These are phyloP conservation scores for Seriola quinqueradiata DNA, from an alignment of 2,113 vertebrate species.

Conservation along the genomic window DNA sequence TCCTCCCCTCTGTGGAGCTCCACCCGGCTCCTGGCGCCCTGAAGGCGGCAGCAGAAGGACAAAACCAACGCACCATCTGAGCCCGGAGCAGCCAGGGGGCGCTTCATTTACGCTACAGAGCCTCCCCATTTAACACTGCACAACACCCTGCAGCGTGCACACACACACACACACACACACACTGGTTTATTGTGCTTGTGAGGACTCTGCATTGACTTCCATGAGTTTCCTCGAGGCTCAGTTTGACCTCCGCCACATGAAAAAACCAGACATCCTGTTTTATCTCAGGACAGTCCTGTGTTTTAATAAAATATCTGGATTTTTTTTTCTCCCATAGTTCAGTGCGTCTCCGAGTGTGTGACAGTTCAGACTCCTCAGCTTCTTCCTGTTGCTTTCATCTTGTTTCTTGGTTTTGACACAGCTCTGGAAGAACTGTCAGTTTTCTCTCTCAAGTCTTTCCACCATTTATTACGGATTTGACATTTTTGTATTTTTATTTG, in stretches of 20 bases:
- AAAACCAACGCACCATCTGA: constrained; percentile 71
- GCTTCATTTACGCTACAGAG: constrained; percentile 71
- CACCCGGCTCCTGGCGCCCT: constrained; percentile 58
- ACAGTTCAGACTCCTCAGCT: no score
- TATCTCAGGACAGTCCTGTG: background rate
- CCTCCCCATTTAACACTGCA: constrained; percentile 58
- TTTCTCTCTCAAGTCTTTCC: no score
- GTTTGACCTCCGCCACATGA: constrained; percentile 18
- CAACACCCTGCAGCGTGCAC: constrained; percentile 44
- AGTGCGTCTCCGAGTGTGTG: no score
- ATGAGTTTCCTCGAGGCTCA: constrained; percentile 7
- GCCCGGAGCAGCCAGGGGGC: constrained; percentile 46
- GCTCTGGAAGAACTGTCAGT: no score
- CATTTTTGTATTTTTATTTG: no score
- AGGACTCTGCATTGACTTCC: constrained; percentile 29
- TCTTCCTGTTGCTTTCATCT: no score
- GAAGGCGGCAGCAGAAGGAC: constrained; percentile 65
- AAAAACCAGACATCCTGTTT: constrained; percentile 31
- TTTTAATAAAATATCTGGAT: no score
- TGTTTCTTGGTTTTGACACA: no score
- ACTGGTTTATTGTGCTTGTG: background rate
- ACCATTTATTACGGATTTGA: no score
- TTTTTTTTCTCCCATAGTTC: no score
- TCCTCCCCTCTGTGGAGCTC: constrained; percentile 18
- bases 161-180: constrained; percentile 4